These are phyloP conservation scores for Astropecten irregularis DNA, from an alignment of 53 echinoderm and acorn worm species.

Conservation along the genomic window DNA sequence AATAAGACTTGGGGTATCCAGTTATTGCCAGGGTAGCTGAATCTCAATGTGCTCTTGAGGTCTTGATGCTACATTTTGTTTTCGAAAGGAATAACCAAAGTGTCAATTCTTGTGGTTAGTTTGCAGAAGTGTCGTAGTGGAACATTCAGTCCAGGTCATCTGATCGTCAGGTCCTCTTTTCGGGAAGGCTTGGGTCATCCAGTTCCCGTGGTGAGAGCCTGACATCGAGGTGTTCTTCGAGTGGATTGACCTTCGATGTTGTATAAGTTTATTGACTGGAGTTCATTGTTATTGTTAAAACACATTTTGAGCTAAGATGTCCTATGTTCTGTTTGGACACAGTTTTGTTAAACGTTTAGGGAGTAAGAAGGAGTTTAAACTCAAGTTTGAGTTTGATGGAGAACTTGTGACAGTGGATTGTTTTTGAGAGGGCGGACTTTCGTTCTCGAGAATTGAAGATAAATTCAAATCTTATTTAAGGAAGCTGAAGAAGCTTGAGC, in stretches of 20 bases:
- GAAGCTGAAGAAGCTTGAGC: background rate
- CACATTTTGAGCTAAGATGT: background rate
- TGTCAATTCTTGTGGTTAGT: background rate
- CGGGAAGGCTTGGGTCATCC: too few relatives aligned
- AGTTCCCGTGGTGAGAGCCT: too few relatives aligned
- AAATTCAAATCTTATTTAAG: background rate
- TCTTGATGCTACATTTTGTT: background rate
- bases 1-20: conserved; percentile 9
- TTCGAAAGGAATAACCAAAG: background rate
- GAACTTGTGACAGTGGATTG: background rate
- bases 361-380: background rate
- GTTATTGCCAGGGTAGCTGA: background rate
- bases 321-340: too few relatives aligned
- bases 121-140: background rate
- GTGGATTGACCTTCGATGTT: background rate
- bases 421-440: background rate
- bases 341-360: conserved; percentile 1
- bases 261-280: too few relatives aligned
- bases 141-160: background rate
- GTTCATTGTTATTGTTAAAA: too few relatives aligned
- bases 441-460: background rate
- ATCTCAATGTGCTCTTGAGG: background rate
- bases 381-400: background rate
- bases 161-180: background rate
- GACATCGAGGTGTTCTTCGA: too few relatives aligned